Conservation (phyloP, 2,888 invertebrate species). For the Agonopterix arenella region DNA sequence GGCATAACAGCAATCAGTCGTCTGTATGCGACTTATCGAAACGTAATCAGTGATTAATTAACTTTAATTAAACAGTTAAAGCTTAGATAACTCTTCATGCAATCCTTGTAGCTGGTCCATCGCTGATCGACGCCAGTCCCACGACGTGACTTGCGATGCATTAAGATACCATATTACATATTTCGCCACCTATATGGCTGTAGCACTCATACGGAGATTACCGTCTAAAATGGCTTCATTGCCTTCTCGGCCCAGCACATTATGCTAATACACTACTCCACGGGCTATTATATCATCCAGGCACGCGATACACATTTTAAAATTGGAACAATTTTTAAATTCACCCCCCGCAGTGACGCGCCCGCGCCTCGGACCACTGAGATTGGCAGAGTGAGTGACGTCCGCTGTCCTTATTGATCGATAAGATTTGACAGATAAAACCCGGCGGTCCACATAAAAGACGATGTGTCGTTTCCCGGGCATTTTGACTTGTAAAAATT, state of each 20-base stretch:
- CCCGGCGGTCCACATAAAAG: slow-evolving; percentile 65
- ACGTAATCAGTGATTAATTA: slow-evolving; percentile 38
- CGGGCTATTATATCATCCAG: slow-evolving; percentile 48
- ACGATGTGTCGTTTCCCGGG: slow-evolving; percentile 57
- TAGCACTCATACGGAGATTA: slow-evolving; percentile 18
- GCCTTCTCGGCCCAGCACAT: slow-evolving; percentile 34
- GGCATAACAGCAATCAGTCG: slow-evolving; percentile 6
- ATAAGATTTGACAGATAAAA: slow-evolving; percentile 73
- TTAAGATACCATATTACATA: slow-evolving; percentile 57
- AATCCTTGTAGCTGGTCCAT: slow-evolving; percentile 11
- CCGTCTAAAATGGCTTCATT: slow-evolving; percentile 52
- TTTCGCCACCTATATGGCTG: slow-evolving; percentile 49
- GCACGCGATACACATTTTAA: slow-evolving; percentile 59
- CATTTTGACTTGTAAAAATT: slow-evolving; percentile 61
- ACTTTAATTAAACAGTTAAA: slow-evolving; percentile 35
- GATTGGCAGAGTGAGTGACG: slow-evolving; percentile 75
- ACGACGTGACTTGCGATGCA: slow-evolving; percentile 53
- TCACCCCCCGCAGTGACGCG: slow-evolving; percentile 64
- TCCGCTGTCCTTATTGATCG: slow-evolving; percentile 72
- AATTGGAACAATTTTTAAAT: slow-evolving; percentile 44
- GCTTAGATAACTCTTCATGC: slow-evolving; percentile 12
- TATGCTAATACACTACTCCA: slow-evolving; percentile 46
- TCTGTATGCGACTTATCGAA: slow-evolving; percentile 18
- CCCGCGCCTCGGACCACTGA: slow-evolving; percentile 41
- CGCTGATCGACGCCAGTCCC: slow-evolving; percentile 25